Base-by-base conservation (phyloP, 2,113 vertebrate species). In the Myocastor coypus region DNA sequence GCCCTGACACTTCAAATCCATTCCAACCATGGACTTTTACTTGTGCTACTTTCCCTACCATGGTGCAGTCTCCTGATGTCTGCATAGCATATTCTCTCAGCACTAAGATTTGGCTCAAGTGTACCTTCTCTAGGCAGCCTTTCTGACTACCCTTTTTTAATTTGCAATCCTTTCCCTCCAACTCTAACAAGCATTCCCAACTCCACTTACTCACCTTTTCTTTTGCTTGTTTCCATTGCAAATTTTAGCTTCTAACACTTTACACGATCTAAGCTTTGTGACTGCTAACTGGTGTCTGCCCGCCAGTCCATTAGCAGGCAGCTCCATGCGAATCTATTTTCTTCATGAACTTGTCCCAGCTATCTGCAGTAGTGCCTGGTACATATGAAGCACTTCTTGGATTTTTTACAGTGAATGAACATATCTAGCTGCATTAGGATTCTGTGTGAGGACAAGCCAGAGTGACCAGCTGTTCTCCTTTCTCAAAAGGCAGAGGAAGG, bases 221-320 rank as follows among this genome's bases (percentile, higher is more conserved):
- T 57, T n/a, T 32, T 34, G 22, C 24, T 84, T n/a, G 28, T 40
- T 73, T n/a, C 37, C 75, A 19, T 1, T 17, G 42, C 42, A 66
- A 19, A 26, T 50, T 46, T 59, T 24, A 80, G 81, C 37, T 61
- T 40, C 68, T 40, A 84, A 68, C 59, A n/a, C 10, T 26, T 83
- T 40, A 55, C 26, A 10, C 64, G 40, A 96, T 52, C 28, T 52
- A 42, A 78, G 32, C 24, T n/a, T 37, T 42, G 5, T 13, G 16
- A 55, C 83, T 78, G 68, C 89, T 82, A 82, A 30, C 66, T 73
- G 92, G 75, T 22, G 1, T 69, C 73, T 73, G 73, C 61, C 61
- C 46, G 16, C 73, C 59, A 61, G 19, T 28, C 75, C 46, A 61
- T 86, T 59, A 95, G 66, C 61, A 83, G 9, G 8, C 61, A 78